These are phyloP conservation scores for Molossus molossus DNA, from an alignment of 2,797 vertebrate species.

Conservation along the genomic window DNA sequence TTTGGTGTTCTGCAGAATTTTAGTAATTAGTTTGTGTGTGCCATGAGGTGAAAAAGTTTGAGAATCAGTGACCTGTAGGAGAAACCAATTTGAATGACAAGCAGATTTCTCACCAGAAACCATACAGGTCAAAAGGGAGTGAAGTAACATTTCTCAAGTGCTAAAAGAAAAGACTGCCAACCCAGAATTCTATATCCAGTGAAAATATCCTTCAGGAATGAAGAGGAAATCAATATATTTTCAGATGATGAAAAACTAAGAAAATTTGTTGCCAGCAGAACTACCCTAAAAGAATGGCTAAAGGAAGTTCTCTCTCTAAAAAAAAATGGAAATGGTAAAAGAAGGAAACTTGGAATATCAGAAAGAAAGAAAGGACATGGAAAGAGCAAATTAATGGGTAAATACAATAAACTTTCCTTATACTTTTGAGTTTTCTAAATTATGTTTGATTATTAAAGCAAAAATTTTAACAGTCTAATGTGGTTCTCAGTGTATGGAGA, in stretches of 20 bases:
- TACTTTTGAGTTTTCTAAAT: not conserved
- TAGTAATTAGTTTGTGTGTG: no score
- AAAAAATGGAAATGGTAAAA: not conserved
- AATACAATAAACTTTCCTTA: not conserved
- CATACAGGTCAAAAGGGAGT: not conserved
- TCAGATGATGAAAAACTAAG: slow-evolving; percentile 4
- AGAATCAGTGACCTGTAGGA: not conserved
- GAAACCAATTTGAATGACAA: slow-evolving; percentile 43
- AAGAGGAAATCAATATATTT: not conserved
- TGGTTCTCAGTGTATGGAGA: slow-evolving; percentile 1
- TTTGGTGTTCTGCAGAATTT: no score
- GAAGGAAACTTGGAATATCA: not conserved
- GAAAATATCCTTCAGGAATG: slow-evolving; percentile 19
- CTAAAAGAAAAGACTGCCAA: slow-evolving; percentile 26
- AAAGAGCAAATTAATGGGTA: not conserved
- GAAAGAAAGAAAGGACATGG: not conserved
- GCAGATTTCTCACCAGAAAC: slow-evolving; percentile 53
- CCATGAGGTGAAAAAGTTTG: no score
- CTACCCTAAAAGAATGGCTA: not conserved
- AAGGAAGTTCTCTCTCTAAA: not conserved
- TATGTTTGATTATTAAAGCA: not conserved
- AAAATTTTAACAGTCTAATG: not conserved
- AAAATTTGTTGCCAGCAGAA: not conserved
- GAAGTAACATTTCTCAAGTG: not conserved
- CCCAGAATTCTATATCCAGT: not conserved